A percentile compares a stretch with the other conserved stretches of the same genome.
phyloP scores from a whole-genome alignment of 2,797 vertebrate species.

The Rhabdophis nuchalis region DNA sequence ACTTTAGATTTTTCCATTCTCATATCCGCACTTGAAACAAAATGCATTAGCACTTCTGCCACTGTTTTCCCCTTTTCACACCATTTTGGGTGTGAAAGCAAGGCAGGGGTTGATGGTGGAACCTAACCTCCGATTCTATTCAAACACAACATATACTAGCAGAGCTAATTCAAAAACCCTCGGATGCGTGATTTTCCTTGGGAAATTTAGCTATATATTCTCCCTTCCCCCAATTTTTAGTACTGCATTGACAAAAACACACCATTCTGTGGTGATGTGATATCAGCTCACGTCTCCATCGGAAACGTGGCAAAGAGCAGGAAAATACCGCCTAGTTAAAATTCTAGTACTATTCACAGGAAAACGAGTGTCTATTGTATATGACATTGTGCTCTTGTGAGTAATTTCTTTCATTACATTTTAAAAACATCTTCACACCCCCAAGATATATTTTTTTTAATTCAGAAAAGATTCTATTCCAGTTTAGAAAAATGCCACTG shows the following conservation, averaged over 20 bases:
- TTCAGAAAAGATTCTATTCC: neutral
- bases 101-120: constrained; percentile 46
- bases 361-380: neutral
- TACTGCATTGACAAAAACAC: neutral
- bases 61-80: constrained; percentile 53
- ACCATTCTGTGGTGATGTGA: neutral
- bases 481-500: constrained; percentile 25
- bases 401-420: neutral
- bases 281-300: accelerated
- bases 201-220: constrained; percentile 24
- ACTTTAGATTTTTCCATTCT: constrained; percentile 13
- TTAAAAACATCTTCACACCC: neutral
- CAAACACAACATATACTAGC: constrained; percentile 41
- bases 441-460: neutral
- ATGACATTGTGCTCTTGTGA: neutral
- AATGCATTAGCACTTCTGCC: constrained; percentile 61
- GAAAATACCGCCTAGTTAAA: constrained; percentile 8
- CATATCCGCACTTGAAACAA: constrained; percentile 52
- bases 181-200: constrained; percentile 1
- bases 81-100: constrained; percentile 45
- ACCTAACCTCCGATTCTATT: constrained; percentile 45
- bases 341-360: constrained; percentile 1
- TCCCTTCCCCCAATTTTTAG: neutral
- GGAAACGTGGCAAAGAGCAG: neutral
- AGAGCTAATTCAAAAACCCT: constrained; percentile 40